Evolutionary conservation across 1,140 invertebrate genomes (phyloP).

Genomic region (Apolygus lucorum): DNA sequence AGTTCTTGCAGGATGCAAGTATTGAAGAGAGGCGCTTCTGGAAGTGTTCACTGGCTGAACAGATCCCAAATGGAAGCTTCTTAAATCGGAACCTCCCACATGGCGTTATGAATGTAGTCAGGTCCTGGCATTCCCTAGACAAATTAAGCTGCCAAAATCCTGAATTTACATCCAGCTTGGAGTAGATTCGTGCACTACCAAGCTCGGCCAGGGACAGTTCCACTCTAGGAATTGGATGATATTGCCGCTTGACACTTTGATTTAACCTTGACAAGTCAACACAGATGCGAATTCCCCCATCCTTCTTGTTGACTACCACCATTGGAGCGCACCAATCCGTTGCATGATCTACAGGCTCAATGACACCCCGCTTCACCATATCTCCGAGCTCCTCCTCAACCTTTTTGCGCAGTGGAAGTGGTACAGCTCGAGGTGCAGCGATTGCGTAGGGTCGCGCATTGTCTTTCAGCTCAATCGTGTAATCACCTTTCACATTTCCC

Average conservation of each 20-base stretch:
- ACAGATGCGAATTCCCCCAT: slow-evolving; percentile 32
- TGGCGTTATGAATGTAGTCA: slow-evolving; percentile 41
- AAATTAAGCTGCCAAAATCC: slow-evolving; percentile 42
- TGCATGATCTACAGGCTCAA: too few species aligned
- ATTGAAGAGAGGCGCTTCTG: not conserved
- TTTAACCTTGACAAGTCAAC: slow-evolving; percentile 37
- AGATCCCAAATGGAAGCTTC: not conserved
- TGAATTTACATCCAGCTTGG: slow-evolving; percentile 32
- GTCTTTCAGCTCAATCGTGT: too few species aligned
- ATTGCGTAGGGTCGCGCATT: too few species aligned
- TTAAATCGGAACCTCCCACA: slow-evolving; percentile 39
- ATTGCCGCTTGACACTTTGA: slow-evolving; percentile 33
- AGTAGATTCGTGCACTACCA: slow-evolving; percentile 25
- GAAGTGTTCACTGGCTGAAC: not conserved
- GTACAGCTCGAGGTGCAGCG: too few species aligned
- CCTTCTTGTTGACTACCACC: not conserved
- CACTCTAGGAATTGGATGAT: slow-evolving; percentile 28
- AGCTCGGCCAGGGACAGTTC: slow-evolving; percentile 25
- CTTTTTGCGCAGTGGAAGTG: too few species aligned
- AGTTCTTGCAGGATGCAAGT: not conserved
- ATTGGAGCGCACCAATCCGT: too few species aligned
- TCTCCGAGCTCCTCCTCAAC: too few species aligned
- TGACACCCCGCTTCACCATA: too few species aligned
- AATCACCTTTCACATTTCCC: too few species aligned
- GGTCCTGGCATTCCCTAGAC: slow-evolving; percentile 35